A percentile compares a stretch with the other conserved stretches of the same genome.
phyloP scores from a whole-genome alignment of 2,888 invertebrate genomes.

The Drosophila cracens region DNA sequence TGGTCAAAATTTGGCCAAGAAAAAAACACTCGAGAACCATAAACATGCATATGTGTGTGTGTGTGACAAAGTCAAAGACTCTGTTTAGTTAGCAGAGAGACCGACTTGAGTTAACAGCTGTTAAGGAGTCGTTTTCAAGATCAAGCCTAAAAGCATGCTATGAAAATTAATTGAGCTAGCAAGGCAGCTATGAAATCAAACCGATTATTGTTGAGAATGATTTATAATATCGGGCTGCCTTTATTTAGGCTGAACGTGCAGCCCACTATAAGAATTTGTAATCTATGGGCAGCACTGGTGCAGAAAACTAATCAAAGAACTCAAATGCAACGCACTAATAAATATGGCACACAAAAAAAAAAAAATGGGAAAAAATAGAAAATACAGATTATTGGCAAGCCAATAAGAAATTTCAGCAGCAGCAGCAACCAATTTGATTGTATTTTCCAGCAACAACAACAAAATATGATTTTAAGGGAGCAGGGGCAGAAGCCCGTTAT shows the following conservation, averaged over 20 bases:
- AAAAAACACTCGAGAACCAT: neutral
- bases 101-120: constrained; percentile 15
- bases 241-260: constrained; percentile 20
- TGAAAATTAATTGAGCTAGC: neutral
- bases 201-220: neutral
- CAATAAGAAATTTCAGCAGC: constrained; percentile 57
- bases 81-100: neutral
- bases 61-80: neutral
- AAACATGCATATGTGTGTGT: neutral
- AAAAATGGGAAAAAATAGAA: constrained; percentile 32
- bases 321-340: constrained; percentile 57
- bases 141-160: constrained; percentile 41
- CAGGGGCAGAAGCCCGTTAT: constrained; percentile 25
- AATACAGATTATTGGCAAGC: constrained; percentile 57
- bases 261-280: constrained; percentile 26
- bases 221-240: constrained; percentile 7
- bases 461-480: constrained; percentile 36
- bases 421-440: constrained; percentile 52
- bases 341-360: constrained; percentile 8
- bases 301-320: constrained; percentile 66
- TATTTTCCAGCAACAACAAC: constrained; percentile 24
- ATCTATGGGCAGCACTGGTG: constrained; percentile 41
- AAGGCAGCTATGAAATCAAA: neutral
- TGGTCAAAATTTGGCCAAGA: neutral
- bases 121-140: constrained; percentile 8